Conservation (phyloP, 2,888 invertebrate genomes). For the Microplitis deprimator region DNA sequence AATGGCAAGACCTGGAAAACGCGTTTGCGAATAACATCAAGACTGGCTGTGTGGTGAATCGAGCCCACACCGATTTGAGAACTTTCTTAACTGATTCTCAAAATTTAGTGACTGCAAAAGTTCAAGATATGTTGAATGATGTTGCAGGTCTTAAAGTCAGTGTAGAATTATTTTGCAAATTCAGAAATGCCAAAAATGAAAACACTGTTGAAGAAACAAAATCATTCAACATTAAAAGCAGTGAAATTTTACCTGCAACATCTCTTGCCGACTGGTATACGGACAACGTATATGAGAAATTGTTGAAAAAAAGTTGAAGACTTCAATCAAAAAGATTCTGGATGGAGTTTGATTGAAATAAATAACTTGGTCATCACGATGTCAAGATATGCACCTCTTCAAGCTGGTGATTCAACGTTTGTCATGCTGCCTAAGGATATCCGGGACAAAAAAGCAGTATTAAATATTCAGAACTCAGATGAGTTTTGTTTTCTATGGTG, state of each 20-base stretch:
- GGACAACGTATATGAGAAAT: slow-evolving; percentile 32
- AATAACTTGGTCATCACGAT: no score
- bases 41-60: no score
- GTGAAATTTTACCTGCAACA: slow-evolving; percentile 40
- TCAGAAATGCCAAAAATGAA: slow-evolving; percentile 18
- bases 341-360: slow-evolving; percentile 46
- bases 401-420: no score
- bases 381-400: slow-evolving; percentile 43
- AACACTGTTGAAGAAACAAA: slow-evolving; percentile 44
- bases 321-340: slow-evolving; percentile 46
- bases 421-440: no score
- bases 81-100: no score
- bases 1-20: no score
- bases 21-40: no score
- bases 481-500: slow-evolving; percentile 50
- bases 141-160: slow-evolving; percentile 31
- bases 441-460: no score
- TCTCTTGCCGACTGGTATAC: no score
- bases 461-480: slow-evolving; percentile 21
- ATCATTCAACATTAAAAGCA: slow-evolving; percentile 50
- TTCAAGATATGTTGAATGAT: background rate
- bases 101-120: no score
- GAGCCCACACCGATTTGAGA: no score
- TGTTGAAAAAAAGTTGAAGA: slow-evolving; percentile 50
- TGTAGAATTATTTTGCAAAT: slow-evolving; percentile 33